Percentiles rank a stretch among this genome's conserved stretches.
Evolutionary conservation across 2,797 vertebrate genomes (phyloP).

Genomic region (Morus bassanus): DNA sequence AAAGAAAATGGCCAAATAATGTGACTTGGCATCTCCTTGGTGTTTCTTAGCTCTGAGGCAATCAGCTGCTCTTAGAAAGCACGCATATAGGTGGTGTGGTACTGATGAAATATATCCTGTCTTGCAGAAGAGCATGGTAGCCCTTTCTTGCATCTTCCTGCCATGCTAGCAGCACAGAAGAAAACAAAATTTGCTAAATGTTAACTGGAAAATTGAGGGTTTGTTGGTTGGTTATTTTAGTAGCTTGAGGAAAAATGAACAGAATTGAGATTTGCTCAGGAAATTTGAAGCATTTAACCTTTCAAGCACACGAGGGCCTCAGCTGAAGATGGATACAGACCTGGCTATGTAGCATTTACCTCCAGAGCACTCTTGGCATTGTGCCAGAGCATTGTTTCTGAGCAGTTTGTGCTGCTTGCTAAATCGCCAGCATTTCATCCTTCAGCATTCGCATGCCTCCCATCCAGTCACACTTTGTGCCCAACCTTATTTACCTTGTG

Average conservation of each 20-base stretch:
- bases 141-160: not conserved
- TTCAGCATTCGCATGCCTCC: not conserved
- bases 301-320: not conserved
- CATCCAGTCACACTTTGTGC: slow-evolving; percentile 16
- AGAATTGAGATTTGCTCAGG: not conserved
- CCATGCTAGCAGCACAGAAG: not conserved
- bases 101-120: not conserved
- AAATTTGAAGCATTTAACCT: not conserved
- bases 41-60: not conserved
- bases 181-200: not conserved
- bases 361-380: not conserved
- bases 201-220: not conserved
- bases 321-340: not conserved
- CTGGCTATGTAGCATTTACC: not conserved
- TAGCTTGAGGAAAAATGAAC: not conserved
- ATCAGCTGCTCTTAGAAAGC: not conserved
- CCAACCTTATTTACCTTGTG: slow-evolving; percentile 51
- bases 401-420: not conserved
- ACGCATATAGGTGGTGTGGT: not conserved
- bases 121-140: not conserved
- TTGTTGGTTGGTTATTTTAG: not conserved
- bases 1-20: not conserved
- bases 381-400: not conserved
- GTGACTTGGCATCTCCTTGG: not conserved
- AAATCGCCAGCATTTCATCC: not conserved